A percentile compares a stretch with the other conserved stretches of the same genome.
Conservation (phyloP, 2,888 invertebrate species). For the Erebia palarica region DNA sequence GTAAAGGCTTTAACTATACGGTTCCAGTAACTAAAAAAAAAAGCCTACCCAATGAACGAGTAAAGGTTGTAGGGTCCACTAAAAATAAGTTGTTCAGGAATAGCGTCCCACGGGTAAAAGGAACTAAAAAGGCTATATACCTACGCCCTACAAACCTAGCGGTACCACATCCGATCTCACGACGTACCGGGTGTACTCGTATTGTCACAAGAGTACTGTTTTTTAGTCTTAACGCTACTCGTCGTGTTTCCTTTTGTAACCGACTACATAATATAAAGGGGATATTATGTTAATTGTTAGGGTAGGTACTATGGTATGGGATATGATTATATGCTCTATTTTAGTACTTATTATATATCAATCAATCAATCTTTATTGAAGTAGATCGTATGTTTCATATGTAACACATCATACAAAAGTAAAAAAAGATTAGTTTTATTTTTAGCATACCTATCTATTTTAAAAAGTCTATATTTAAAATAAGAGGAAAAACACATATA, state of each 20-base stretch:
- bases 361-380: no score
- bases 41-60: neutral
- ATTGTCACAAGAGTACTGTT: constrained; percentile 41
- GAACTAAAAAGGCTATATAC: constrained; percentile 8
- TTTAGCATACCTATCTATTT: no score
- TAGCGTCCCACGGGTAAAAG: neutral
- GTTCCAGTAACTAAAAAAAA: neutral
- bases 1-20: no score
- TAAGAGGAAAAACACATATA: no score
- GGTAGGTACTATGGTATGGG: no score
- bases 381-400: no score
- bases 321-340: no score
- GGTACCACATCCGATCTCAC: constrained; percentile 59
- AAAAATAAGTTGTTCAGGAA: neutral
- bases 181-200: constrained; percentile 29
- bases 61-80: neutral
- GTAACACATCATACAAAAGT: no score
- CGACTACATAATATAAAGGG: neutral
- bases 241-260: neutral
- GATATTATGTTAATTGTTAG: no score
- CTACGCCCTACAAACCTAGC: constrained; percentile 45
- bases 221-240: neutral
- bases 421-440: no score
- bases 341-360: no score
- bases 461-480: no score